Evolutionary conservation across 1,140 invertebrate species (phyloP), one percentile per base, ranked within the genome.

Genomic region (Gyrodactylus salaris): DNA sequence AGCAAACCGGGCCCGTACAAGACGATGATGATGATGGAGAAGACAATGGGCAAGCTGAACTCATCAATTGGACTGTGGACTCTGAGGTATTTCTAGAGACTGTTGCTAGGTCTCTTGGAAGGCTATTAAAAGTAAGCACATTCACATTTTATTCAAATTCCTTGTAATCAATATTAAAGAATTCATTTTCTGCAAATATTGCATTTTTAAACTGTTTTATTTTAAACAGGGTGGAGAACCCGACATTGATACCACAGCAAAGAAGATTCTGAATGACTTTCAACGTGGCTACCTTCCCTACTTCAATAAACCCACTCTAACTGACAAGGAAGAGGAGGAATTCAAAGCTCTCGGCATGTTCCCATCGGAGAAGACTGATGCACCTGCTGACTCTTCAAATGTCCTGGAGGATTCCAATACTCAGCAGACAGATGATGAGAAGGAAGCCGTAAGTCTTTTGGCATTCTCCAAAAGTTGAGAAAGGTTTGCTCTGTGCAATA

Each of bases 211-310:
- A n/a, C n/a, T n/a, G n/a, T 54, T 54, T 16, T 54, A 80, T 54
- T 54, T 54, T 54, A 7, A 16, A 54, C n/a, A 54, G 34, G 91
- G 91, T 76, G 94, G 91, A 25, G 91, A 98, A 80, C 89, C 94
- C 19, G 91, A 98, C 82, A 83, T 93, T 19, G 82, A 83, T 70
- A 87, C 87, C 70, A 87, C 88, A 20, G 87, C 95, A 0, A 88
- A 88, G 79, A 95, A 95, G 87, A 86, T 99, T 1, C 82, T 99
- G 0, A 99, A 98, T 84, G 95, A 99, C 80, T 99, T 89, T 87
- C 94, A 98, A 81, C 84, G 95, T 77, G 94, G 94, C 20, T 93
- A 92, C 81, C 82, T 98, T 68, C 93, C 93, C 0, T 97, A 88
- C 80, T 97, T 90, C 84, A 86, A 90, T 0, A 83, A 85, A 72